Base-by-base conservation (phyloP, 2,113 vertebrate genomes). In the Melanerpes formicivorus region DNA sequence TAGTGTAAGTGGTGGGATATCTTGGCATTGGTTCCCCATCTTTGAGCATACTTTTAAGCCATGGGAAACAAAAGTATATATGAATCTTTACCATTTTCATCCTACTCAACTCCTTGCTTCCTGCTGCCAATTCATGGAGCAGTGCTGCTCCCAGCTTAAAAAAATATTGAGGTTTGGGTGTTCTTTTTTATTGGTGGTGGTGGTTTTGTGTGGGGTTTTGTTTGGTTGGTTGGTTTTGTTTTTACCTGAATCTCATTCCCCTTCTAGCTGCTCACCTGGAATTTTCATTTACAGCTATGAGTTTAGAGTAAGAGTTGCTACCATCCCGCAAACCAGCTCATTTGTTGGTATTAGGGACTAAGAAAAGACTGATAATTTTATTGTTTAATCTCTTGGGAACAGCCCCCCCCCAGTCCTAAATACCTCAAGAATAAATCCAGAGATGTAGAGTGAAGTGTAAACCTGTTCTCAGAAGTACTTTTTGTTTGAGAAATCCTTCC, bases 41-140 rank as follows among this genome's bases (percentile, higher is more conserved):
- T 82, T 37, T 37, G 22, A 69, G 27, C 4, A 3, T 14, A 16
- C 9, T 64, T 90, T 65, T 55, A 12, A 73, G 7, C 16, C 26
- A 75, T 8, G 29, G 26, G 21, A 90, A 80, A 73, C 29, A 37
- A 10, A 67, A 30, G 27, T 48, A 27, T 32, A 4, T 18, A 13
- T 5, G 6, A 87, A 62, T 58, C 8, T 44, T 16, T 60, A 69
- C 10, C 10, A 42, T 37, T 79, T 70, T 78, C 8, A 25, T 73
- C 71, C 17, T 67, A 25, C 7, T 79, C 30, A 34, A n/a, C 17
- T 60, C 17, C 13, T 44, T 77, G 40, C 73, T 89, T 87, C 64
- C 29, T 79, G 4, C 34, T 76, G 9, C 16, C 0, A 0, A 4
- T 52, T 30, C 3, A 19, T 18, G 11, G 19, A 77, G 4, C 37